Percentiles rank a stretch among this genome's conserved stretches.
These are phyloP conservation scores for Valencia hispanica DNA, from an alignment of 2,797 vertebrate genomes.

Conservation along the genomic window DNA sequence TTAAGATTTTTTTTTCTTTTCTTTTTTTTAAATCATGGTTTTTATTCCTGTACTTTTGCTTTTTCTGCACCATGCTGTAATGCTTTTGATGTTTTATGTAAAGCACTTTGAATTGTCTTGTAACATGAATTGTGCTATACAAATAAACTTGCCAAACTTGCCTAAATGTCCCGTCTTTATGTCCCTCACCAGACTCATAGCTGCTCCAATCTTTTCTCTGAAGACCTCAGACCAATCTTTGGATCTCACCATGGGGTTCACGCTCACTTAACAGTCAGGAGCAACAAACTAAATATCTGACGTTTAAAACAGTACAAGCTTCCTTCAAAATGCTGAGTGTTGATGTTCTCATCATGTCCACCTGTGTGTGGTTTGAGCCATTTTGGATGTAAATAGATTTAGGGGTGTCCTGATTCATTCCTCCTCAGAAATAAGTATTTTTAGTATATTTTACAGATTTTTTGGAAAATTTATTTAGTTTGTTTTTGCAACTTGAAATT, in stretches of 20 bases:
- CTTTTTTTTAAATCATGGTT: too few relatives aligned
- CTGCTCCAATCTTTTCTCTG: background rate
- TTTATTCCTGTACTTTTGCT: too few relatives aligned
- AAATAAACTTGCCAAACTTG: too few relatives aligned
- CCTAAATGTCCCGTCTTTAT: too few relatives aligned
- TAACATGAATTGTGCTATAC: too few relatives aligned
- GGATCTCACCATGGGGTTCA: background rate
- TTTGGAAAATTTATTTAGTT: background rate
- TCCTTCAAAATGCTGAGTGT: background rate
- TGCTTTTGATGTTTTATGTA: too few relatives aligned
- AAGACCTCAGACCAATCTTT: background rate
- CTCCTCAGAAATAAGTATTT: background rate
- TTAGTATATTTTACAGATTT: background rate
- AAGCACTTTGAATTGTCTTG: too few relatives aligned
- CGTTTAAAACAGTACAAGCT: background rate
- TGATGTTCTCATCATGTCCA: background rate
- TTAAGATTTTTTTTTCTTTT: too few relatives aligned
- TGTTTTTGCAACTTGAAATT: background rate
- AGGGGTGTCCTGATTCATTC: background rate
- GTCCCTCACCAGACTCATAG: background rate
- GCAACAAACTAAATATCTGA: background rate
- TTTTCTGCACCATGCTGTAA: too few relatives aligned
- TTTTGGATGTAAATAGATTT: background rate
- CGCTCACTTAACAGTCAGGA: too few relatives aligned
- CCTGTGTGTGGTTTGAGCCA: background rate